Base-by-base conservation (phyloP, 2,797 vertebrate species). In the Schizopygopsis pylzovi region DNA sequence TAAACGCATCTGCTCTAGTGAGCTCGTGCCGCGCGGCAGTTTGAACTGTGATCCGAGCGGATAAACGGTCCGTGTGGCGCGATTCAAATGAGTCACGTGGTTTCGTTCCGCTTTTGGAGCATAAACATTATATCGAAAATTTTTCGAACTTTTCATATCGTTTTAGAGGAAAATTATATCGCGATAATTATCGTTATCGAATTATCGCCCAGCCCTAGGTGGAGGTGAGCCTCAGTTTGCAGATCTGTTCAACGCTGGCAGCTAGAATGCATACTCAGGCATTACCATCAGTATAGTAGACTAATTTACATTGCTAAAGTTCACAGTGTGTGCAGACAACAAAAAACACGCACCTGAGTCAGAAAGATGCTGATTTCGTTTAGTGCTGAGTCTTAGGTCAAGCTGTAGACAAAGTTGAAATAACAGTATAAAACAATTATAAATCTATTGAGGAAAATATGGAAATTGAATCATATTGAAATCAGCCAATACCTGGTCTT, bases 261-360 rank as follows among this genome's bases (percentile, higher is more conserved):
- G 25, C 16, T 56, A 78, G 37, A 84, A 52, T 37, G 11, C 47
- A 59, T 49, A 45, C 12, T 71, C 28, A 18, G 28, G 25, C 39
- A 6, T 80, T 41, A 52, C 59, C 78, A 79, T 37, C 43, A 43
- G 10, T 82, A 68, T 54, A 73, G 18, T 28, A 49, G 11, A n/a
- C 25, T 37, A 0, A 61, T 22, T 75, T 61, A 15, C 25, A 75
- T 4, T n/a, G 13, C 33, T 49, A n/a, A 49, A 54, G 33, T 81
- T 41, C 7, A 54, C 28, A 0, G 11, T 54, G 79, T 39, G 25
- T 65, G 16, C 6, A 67, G 16, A 28, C 41, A 65, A 22, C 59
- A 39, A 68, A 63, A 70, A 37, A 54, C 33, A 81, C 20, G 1
- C 47, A 81, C 79, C 63, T 54, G 43, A 81, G 16, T 82, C 39